phyloP scores from a whole-genome alignment of 2,113 vertebrate species.

The Siniperca chuatsi region DNA sequence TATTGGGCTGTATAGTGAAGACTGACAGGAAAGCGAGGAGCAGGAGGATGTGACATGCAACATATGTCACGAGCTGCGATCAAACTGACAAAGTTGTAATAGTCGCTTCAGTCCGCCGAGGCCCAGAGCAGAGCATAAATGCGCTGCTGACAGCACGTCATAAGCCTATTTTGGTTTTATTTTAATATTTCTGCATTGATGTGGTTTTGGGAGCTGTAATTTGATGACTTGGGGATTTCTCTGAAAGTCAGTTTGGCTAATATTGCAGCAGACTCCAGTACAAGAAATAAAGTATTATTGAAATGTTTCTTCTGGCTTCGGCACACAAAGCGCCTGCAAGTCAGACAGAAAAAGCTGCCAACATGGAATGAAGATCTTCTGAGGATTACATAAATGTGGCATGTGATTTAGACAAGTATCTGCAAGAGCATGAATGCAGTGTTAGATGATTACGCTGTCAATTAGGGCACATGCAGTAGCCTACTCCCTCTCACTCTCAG shows the following conservation, averaged over 20 bases:
- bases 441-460: conserved; percentile 70
- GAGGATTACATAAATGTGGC: conserved; percentile 74
- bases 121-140: conserved; percentile 49
- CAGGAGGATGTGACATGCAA: conserved; percentile 60
- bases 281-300: conserved; percentile 56
- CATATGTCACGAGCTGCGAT: conserved; percentile 66
- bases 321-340: conserved; percentile 28
- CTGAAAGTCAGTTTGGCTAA: conserved; percentile 61
- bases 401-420: conserved; percentile 65
- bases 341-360: conserved; percentile 49
- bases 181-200: conserved; percentile 65
- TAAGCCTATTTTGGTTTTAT: conserved; percentile 58
- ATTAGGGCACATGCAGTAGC: conserved; percentile 67
- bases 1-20: conserved; percentile 65
- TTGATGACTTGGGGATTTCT: conserved; percentile 67
- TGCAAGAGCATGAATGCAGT: conserved; percentile 45
- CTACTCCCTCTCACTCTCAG: conserved; percentile 21
- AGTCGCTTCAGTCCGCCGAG: conserved; percentile 55
- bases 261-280: conserved; percentile 35
- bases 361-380: conserved; percentile 60
- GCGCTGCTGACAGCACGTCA: conserved; percentile 66
- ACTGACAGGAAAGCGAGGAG: conserved; percentile 60
- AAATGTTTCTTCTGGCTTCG: conserved; percentile 57
- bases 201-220: conserved; percentile 49
- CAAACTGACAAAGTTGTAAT: conserved; percentile 73